Base-by-base conservation (phyloP, 2,797 vertebrate genomes). In the Megaceryle alcyon region DNA sequence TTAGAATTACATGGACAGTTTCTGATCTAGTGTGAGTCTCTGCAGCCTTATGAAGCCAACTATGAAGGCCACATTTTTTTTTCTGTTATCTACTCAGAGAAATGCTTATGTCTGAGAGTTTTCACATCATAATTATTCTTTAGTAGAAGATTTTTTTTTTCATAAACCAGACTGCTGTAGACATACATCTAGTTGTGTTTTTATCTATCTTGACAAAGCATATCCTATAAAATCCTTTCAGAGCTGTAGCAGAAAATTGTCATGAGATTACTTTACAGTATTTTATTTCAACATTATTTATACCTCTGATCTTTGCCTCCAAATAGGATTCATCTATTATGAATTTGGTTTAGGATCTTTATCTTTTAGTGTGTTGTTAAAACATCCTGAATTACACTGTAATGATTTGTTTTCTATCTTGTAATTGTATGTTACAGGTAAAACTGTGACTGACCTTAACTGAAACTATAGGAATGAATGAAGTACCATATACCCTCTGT, bases 361-460 rank as follows among this genome's bases (percentile, higher is more conserved):
- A 64, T 60, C 71, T 59, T 75, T 81, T 59, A 72, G 29, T n/a
- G 7, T 26, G 9, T 37, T 86, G 56, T 69, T 76, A 93, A 97
- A 96, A 86, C 20, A 59, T 68, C 69, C 43, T 64, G 20, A 60
- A 86, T 94, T 95, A 66, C 78, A 81, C 46, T 93, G 22, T 75
- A 64, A 64, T 88, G 29, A 41, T 91, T 97, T 77, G 66, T 60
- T 96, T 89, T 83, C 63, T 92, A 7, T 93, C 79, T 75, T 83
- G 39, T 88, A 88, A 92, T 64, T 77, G 21, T 88, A 41, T 22
- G 35, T 89, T 96, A 82, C 63, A 70, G 21, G 54, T 80, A 89
- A 85, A 92, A 81, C 28, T 46, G 25, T 70, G 54, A n/a, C 51
- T 60, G 70, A 70, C 35, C 19, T 48, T 59, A 68, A 43, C 4